Percentiles rank a stretch among this genome's conserved stretches.
Evolutionary conservation across 2,113 vertebrate genomes (phyloP).

Genomic region (Dicerorhinus sumatrensis): DNA sequence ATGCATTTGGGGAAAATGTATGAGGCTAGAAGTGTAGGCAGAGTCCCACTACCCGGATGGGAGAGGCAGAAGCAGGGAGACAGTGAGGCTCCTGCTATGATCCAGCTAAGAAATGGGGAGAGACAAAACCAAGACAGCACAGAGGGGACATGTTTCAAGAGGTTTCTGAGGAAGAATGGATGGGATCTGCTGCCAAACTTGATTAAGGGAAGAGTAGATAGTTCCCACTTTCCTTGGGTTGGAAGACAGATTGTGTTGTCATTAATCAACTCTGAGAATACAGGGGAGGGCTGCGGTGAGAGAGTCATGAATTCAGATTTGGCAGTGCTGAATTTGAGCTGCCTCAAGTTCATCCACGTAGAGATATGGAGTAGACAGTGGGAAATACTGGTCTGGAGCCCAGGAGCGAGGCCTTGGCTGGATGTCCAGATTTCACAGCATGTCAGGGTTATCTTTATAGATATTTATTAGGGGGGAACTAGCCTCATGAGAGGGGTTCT

Average conservation of each 20-base stretch:
- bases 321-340: background rate
- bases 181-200: background rate
- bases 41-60: background rate
- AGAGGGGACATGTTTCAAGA: background rate
- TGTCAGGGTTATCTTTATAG: background rate
- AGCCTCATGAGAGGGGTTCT: background rate
- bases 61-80: background rate
- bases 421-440: background rate
- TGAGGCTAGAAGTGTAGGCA: background rate
- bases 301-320: background rate
- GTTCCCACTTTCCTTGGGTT: background rate
- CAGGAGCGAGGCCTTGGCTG: background rate
- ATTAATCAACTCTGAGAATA: background rate
- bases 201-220: background rate
- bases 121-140: background rate
- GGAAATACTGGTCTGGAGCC: background rate
- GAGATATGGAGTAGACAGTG: background rate
- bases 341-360: background rate
- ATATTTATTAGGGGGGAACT: background rate
- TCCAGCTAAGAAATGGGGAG: background rate
- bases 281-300: background rate
- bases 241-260: background rate
- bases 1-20: background rate
- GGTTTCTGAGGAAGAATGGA: background rate
- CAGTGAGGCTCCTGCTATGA: background rate